These are phyloP conservation scores for Argyrosomus regius DNA, from an alignment of 2,797 vertebrate genomes.

Conservation along the genomic window DNA sequence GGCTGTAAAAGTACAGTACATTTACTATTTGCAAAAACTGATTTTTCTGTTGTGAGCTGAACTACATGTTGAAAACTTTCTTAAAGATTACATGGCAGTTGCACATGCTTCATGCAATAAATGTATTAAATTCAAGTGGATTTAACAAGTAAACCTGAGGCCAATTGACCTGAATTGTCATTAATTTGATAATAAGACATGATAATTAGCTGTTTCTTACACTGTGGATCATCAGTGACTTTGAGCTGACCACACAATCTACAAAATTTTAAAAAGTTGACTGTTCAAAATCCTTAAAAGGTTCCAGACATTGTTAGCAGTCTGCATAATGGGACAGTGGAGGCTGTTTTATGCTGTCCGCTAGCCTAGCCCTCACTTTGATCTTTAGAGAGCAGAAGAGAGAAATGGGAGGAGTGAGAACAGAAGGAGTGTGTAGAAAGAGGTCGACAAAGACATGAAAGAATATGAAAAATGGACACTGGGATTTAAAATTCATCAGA, in stretches of 20 bases:
- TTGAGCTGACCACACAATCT: not conserved
- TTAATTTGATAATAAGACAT: not conserved
- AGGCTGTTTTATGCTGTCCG: conserved; percentile 62
- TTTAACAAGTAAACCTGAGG: not conserved
- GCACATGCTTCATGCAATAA: not conserved
- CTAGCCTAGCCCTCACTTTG: conserved; percentile 70
- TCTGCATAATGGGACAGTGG: conserved; percentile 44
- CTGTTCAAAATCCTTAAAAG: conserved; percentile 31
- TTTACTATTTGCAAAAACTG: too few species aligned
- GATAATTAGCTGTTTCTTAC: not conserved
- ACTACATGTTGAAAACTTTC: not conserved
- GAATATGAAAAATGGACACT: not conserved
- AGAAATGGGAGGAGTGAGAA: conserved; percentile 7
- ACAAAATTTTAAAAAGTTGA: not conserved
- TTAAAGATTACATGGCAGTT: not conserved
- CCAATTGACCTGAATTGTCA: not conserved
- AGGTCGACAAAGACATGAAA: not conserved
- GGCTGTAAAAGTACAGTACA: too few species aligned
- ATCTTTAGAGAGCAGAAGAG: conserved; percentile 57
- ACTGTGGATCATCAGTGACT: not conserved
- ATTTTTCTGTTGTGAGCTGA: not conserved
- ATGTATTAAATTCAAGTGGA: not conserved
- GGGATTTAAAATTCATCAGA: not conserved
- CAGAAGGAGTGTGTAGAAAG: not conserved
- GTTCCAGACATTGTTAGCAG: conserved; percentile 43